A percentile compares a stretch with the other conserved stretches of the same genome.
Conservation (phyloP, 1,140 invertebrate genomes). For the Mamestra configurata region DNA sequence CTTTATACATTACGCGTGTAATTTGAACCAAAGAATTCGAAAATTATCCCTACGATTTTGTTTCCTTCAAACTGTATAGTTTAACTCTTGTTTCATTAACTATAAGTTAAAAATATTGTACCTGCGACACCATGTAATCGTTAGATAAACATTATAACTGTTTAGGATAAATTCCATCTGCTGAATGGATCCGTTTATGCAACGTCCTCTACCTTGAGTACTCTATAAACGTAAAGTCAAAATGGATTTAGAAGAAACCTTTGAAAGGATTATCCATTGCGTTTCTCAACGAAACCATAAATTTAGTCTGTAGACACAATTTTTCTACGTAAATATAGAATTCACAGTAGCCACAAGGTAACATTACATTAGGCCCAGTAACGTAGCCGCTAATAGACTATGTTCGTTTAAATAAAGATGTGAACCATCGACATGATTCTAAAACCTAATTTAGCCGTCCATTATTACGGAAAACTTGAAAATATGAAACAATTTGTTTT, state of each 20-base stretch:
- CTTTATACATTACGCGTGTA: conserved; percentile 42
- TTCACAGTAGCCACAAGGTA: neutral
- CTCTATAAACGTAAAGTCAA: neutral
- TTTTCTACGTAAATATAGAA: conserved; percentile 29
- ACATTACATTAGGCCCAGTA: conserved; percentile 7
- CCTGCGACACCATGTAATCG: conserved; percentile 47
- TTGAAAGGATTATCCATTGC: neutral
- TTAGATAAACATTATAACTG: conserved; percentile 27
- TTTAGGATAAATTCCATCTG: neutral
- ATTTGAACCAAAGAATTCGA: conserved; percentile 48
- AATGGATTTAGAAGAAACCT: conserved; percentile 3
- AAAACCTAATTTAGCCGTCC: conserved; percentile 23
- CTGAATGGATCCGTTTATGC: neutral
- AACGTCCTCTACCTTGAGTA: neutral
- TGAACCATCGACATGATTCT: neutral
- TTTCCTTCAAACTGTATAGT: conserved; percentile 33
- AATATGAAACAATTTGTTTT: conserved; percentile 7
- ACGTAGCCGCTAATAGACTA: neutral
- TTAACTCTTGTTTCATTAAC: conserved; percentile 40
- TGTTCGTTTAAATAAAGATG: neutral
- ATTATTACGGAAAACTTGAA: conserved; percentile 26
- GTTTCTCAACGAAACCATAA: neutral
- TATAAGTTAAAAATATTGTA: conserved; percentile 52
- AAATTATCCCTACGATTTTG: conserved; percentile 50
- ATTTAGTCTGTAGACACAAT: conserved; percentile 2